Base-by-base conservation (phyloP, 2,888 invertebrate species). In the Octonoba sinensis region DNA sequence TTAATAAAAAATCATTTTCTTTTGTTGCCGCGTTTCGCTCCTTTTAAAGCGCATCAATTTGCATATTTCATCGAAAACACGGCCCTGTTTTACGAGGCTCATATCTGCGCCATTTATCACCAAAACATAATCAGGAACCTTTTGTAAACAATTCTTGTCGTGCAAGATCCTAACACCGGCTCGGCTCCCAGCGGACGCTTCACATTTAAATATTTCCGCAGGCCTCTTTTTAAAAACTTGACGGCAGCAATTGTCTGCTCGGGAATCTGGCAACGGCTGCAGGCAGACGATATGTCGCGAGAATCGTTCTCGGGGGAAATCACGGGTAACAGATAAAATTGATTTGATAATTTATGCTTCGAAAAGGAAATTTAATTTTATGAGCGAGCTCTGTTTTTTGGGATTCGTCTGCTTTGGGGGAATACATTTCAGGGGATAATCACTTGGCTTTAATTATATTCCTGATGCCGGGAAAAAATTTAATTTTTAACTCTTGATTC, bases 311-410 rank as follows among this genome's bases (percentile, higher is more conserved):
- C 79, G 12, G 20, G 79, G 79, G 79, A 81, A 81, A 81, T 81
- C 79, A 81, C 79, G 62, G 79, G 66, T 18, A 49, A 74, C 79
- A 81, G 79, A 81, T 81, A 73, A 81, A 81, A 81, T 81, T 81
- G 79, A 81, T 81, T 81, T 81, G 79, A 81, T 81, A 81, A 81
- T 81, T 81, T 81, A 81, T 81, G 73, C 79, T 67, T 54, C 79
- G 44, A 18, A 54, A 54, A 67, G 64, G 67, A 73, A 81, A 73
- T 81, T 81, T 81, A 81, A 81, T 81, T 81, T 81, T 73, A 73
- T 57, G 60, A 66, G 73, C 69, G 36, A 36, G 36, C 36, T 36
- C 36, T 36, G 36, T 36, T 36, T 36, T 36, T 36, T 36, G 36
- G n/a, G 8, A 36, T 36, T 36, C 36, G 11, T 36, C 36, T 36